Conservation (phyloP, 1,140 invertebrate species). For the Hypsibius dujardini region DNA sequence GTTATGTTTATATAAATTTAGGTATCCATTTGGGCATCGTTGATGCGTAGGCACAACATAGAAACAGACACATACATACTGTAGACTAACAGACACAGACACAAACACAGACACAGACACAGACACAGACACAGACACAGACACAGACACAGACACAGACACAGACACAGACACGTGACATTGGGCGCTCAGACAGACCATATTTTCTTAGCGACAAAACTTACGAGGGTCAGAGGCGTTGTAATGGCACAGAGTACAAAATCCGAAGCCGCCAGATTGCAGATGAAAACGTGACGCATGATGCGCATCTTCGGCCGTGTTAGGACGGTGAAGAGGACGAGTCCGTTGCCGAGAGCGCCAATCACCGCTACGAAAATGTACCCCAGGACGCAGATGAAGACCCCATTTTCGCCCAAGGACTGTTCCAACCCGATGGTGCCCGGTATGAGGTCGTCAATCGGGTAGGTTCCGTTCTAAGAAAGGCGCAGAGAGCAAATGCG, state of each 20-base stretch:
- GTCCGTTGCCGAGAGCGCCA: slow-evolving; percentile 54
- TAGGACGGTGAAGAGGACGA: slow-evolving; percentile 57
- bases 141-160: slow-evolving; percentile 23
- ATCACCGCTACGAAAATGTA: slow-evolving; percentile 8
- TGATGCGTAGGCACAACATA: no score
- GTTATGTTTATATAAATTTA: no score
- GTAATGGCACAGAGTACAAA: slow-evolving; percentile 62
- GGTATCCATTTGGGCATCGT: no score
- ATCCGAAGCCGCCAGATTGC: slow-evolving; percentile 71
- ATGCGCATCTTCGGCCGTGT: slow-evolving; percentile 63
- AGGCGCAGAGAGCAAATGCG: no score
- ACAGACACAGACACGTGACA: slow-evolving; percentile 21
- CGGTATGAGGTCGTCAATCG: slow-evolving; percentile 1
- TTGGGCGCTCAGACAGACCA: background rate
- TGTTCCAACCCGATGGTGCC: background rate
- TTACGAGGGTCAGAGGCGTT: slow-evolving; percentile 65
- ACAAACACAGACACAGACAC: slow-evolving; percentile 16
- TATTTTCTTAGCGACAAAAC: slow-evolving; percentile 29
- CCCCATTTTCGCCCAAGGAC: background rate
- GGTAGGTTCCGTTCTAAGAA: background rate
- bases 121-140: slow-evolving; percentile 24
- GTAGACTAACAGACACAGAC: no score
- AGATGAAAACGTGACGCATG: slow-evolving; percentile 66
- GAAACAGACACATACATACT: no score
- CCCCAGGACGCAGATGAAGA: background rate